Evolutionary conservation across 2,113 vertebrate species (phyloP).

Genomic region (Bettongia penicillata): DNA sequence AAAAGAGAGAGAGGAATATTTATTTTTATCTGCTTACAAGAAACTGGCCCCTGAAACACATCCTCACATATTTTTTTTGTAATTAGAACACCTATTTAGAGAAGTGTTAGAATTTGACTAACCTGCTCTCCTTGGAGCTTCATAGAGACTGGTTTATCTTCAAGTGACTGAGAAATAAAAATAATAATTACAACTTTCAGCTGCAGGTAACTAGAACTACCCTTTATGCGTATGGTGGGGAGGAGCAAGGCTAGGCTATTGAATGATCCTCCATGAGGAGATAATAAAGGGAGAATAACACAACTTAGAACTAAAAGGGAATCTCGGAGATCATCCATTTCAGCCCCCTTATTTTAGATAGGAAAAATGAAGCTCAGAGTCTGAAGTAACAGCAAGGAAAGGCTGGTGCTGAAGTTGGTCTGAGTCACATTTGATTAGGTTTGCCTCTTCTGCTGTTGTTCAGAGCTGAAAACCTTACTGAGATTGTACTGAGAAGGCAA

Average conservation of each 20-base stretch:
- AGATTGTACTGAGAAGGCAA: not conserved
- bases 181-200: not conserved
- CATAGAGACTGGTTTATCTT: not conserved
- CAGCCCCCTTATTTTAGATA: not conserved
- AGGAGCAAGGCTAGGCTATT: not conserved
- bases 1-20: not conserved
- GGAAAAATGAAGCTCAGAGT: not conserved
- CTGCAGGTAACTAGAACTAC: not conserved
- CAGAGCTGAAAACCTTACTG: not conserved
- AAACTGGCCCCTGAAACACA: not conserved
- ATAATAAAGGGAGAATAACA: not conserved
- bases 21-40: not conserved
- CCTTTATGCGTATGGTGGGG: not conserved
- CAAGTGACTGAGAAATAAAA: not conserved
- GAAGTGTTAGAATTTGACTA: not conserved
- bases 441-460: not conserved
- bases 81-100: not conserved
- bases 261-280: not conserved
- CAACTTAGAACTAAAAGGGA: not conserved
- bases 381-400: not conserved
- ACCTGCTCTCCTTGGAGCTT: constrained; percentile 4
- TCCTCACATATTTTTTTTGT: not conserved
- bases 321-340: not conserved
- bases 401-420: not conserved
- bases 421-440: not conserved